Evolutionary conservation across 2,113 vertebrate species (phyloP), one percentile per base, ranked within the genome.

Genomic region (Sterna hirundo): DNA sequence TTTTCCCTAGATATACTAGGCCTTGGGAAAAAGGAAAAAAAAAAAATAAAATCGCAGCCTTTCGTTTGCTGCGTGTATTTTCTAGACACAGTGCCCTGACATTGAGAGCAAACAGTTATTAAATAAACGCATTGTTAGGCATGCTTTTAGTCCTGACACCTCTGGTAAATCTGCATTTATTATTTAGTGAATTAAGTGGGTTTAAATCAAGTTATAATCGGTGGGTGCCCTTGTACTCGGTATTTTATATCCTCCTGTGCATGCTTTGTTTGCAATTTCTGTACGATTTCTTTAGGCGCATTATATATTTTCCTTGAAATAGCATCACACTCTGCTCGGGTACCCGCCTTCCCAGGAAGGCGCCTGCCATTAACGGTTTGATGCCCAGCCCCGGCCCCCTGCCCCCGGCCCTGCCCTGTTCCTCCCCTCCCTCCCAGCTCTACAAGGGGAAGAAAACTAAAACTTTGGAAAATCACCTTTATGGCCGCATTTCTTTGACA

Each of bases 111-210:
- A 95, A 93, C 93, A 95, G 84, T 94, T 97, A 95, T 96, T 94
- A 96, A 97, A 95, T 95, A 93, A 96, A 44, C 2, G 36, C 89
- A 95, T 97, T 96, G 97, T 96, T 95, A 83, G 95, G 94, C 88
- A 95, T 97, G 97, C 91, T 95, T 94, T 97, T 87, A 95, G 96
- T 95, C 91, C 91, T 96, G 94, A 95, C 94, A 96, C 81, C 89
- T 87, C 91, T 93, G 95, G 94, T 95, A 97, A 97, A 97, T 97
- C 94, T 95, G 93, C 93, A 95, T 97, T 94, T 95, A 91, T 96
- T 96, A 95, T 95, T 95, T 94, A 95, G 94, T 91, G 94, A 97
- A 96, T 95, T 97, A 97, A 94, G 95, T 83, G 93, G 87, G 60
- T 97, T 97, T 96, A 97, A 96, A 96, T 96, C 94, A 97, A 93